Percentiles rank a stretch among this genome's conserved stretches.
Conservation (phyloP, 2,113 vertebrate genomes). For the Corapipo altera region DNA sequence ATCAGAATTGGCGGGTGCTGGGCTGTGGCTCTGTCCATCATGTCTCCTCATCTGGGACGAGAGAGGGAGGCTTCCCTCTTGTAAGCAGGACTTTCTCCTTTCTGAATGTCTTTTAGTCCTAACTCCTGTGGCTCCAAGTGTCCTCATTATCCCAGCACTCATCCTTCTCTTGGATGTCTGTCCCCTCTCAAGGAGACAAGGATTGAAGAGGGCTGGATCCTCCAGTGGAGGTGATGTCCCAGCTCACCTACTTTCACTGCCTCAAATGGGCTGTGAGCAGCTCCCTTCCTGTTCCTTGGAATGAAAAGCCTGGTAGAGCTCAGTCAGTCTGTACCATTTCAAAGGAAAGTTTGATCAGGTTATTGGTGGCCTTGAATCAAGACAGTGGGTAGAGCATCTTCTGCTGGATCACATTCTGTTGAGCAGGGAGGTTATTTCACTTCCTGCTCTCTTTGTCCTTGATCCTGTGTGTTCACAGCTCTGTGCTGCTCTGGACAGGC, state of each 20-base stretch:
- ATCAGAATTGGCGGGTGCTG: background rate
- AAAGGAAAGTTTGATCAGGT: background rate
- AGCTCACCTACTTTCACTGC: background rate
- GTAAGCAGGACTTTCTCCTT: background rate
- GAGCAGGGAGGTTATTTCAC: background rate
- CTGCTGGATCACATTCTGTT: background rate
- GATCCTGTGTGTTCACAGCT: background rate
- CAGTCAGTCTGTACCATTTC: background rate
- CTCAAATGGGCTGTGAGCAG: background rate
- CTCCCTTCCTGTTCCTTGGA: background rate
- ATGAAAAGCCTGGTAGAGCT: background rate
- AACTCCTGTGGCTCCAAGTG: background rate
- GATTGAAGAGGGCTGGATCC: background rate
- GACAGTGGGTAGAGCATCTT: background rate
- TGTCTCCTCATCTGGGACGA: background rate
- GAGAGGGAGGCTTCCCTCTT: background rate
- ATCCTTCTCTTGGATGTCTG: background rate
- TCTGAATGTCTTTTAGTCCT: background rate
- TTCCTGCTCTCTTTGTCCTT: background rate
- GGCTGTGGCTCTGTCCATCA: accelerated
- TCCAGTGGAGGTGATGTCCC: background rate
- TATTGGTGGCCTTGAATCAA: background rate
- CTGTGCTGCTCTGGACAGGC: background rate
- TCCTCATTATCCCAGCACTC: background rate
- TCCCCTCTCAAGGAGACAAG: accelerated